Evolutionary conservation across 2,113 vertebrate species (phyloP), one percentile per base, ranked within the genome.

Genomic region (Menura novaehollandiae): DNA sequence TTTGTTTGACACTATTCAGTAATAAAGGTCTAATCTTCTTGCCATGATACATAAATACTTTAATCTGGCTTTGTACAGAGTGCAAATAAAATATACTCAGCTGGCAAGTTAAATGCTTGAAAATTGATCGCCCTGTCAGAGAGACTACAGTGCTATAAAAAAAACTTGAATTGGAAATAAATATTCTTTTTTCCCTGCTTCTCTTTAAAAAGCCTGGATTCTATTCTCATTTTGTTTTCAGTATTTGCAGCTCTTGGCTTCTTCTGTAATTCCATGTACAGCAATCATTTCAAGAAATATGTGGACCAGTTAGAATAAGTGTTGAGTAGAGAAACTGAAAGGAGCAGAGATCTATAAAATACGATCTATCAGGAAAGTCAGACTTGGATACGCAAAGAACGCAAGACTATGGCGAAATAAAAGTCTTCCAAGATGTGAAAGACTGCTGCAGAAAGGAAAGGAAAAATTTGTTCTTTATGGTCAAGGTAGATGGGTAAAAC

Each of bases 11-110:
- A 60, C 76, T 93, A 8, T 88, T 94, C 79, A 80, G 13, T 95
- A 95, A 72, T 86, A 94, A 90, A 86, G 68, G 64, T 91, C 85
- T 92, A 81, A 90, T 97, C 85, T 92, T 95, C 92, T 95, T 91
- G 88, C 85, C 86, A 49, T 68, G 83, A 64, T 88, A 67, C 68
- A 75, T 94, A 96, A 95, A 95, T 96, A 91, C 90, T 96, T 94
- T 60, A 92, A 86, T 96, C 86, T 95, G 88, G 44, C 56, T 94
- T 92, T 94, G 60, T 93, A 75, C n/a, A 64, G 79, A 56, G 37
- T 2, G 1, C 43, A 60, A 60, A 43, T 92, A 87, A 95, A 93
- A 90, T 89, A 88, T 46, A 92, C 43, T 90, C 46, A 52, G 24
- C 79, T 2, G 11, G 67, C 59, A 90, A 59, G 63, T 84, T 88